Evolutionary conservation across 1,140 invertebrate genomes (phyloP).

Genomic region (Drosophila oshimai): DNA sequence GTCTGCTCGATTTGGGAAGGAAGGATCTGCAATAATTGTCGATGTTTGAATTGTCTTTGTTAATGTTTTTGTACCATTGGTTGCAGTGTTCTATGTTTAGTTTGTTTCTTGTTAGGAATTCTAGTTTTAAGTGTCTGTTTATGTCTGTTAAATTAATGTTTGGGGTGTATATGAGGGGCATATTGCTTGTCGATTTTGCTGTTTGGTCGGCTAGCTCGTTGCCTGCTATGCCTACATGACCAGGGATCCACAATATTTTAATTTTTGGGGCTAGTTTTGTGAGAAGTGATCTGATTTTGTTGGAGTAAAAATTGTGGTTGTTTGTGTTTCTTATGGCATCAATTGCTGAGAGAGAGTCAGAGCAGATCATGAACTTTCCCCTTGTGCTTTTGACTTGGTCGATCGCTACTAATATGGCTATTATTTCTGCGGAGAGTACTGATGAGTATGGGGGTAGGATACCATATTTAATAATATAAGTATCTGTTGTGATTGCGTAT

Average conservation of each 20-base stretch:
- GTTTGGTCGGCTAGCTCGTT: too few relatives aligned
- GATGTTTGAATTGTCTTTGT: slow-evolving; percentile 2
- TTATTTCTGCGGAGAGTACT: background rate
- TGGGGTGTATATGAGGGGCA: background rate
- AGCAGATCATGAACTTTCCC: background rate
- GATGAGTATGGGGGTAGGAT: slow-evolving; percentile 5
- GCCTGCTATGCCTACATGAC: too few relatives aligned
- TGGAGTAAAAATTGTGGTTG: background rate
- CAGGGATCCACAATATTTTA: background rate
- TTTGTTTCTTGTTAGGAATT: slow-evolving; percentile 1
- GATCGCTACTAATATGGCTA: background rate
- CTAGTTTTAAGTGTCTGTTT: slow-evolving; percentile 4
- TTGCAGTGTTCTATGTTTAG: slow-evolving; percentile 8
- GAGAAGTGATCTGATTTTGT: background rate
- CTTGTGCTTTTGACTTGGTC: background rate
- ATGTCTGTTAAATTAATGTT: background rate
- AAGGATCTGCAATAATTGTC: background rate
- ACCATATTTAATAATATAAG: background rate
- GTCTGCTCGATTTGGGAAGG: background rate
- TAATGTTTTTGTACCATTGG: slow-evolving; percentile 6
- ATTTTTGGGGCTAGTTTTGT: background rate
- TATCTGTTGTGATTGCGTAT: background rate
- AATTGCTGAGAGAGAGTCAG: background rate
- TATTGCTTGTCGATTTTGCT: too few relatives aligned
- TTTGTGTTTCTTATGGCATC: background rate